phyloP scores from a whole-genome alignment of 2,797 vertebrate species.

The Strix occidentalis region DNA sequence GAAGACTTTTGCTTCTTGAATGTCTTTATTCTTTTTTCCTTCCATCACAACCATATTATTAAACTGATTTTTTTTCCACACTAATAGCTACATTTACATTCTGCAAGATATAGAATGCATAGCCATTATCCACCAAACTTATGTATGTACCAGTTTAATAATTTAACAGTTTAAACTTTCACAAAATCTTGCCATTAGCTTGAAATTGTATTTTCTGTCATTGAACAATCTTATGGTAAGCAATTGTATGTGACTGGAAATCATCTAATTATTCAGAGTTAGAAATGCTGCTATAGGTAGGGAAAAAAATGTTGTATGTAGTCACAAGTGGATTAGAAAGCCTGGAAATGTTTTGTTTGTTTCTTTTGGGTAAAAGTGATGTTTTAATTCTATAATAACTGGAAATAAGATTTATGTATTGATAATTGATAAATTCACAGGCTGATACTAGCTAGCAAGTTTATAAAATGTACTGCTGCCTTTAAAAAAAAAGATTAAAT shows the following conservation, averaged over 20 bases:
- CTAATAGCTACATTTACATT: slow-evolving; percentile 16
- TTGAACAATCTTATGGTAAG: slow-evolving; percentile 2
- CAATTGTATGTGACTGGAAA: slow-evolving; percentile 8
- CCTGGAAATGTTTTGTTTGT: not conserved
- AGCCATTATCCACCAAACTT: not conserved
- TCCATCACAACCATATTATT: not conserved
- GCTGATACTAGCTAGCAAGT: not conserved
- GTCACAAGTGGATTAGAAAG: not conserved
- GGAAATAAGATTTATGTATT: not conserved
- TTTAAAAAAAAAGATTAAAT: not conserved
- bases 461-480: not conserved
- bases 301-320: not conserved
- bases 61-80: not conserved
- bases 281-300: not conserved
- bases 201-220: slow-evolving; percentile 10
- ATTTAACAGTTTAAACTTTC: slow-evolving; percentile 34
- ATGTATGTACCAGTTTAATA: not conserved
- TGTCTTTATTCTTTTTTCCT: not conserved
- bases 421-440: not conserved
- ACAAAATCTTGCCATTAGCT: slow-evolving; percentile 11
- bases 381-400: not conserved
- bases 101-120: not conserved
- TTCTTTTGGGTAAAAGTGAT: not conserved
- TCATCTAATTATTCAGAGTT: not conserved
- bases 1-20: not conserved